Evolutionary conservation across 2,797 vertebrate genomes (phyloP).

Genomic region (Sebastes variabilis): DNA sequence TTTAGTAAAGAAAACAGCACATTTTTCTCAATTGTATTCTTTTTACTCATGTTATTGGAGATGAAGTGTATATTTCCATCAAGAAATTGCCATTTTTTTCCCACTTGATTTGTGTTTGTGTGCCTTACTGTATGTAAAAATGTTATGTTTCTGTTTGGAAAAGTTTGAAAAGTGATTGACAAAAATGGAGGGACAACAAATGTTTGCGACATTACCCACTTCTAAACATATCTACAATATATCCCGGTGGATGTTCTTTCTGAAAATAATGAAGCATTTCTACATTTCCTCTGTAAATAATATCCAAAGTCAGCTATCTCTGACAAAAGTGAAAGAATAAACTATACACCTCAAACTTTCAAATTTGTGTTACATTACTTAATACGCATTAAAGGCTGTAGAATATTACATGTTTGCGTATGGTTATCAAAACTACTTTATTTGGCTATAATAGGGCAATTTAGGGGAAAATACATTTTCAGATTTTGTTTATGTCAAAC

Average conservation of each 20-base stretch:
- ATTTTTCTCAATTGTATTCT: slow-evolving; percentile 7
- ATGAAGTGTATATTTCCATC: slow-evolving; percentile 20
- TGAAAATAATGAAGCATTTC: slow-evolving; percentile 1
- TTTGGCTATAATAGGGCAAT: neutral
- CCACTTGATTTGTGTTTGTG: slow-evolving; percentile 29
- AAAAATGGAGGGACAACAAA: neutral
- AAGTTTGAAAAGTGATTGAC: neutral
- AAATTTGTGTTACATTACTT: slow-evolving; percentile 1
- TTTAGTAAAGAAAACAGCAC: slow-evolving; percentile 16
- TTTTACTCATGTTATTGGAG: neutral
- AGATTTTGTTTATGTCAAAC: neutral
- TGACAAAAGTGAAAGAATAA: slow-evolving; percentile 9
- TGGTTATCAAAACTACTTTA: neutral
- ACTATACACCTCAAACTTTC: neutral
- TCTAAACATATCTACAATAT: neutral
- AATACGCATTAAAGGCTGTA: neutral
- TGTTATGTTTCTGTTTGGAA: neutral
- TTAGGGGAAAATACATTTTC: neutral
- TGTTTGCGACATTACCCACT: neutral
- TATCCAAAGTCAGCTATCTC: neutral
- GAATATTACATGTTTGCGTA: neutral
- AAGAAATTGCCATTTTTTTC: slow-evolving; percentile 8
- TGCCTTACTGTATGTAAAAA: slow-evolving; percentile 28
- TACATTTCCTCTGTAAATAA: slow-evolving; percentile 26
- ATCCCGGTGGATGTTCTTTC: neutral